Evolutionary conservation across 2,888 invertebrate genomes (phyloP).

Genomic region (Schizaphis graminum): DNA sequence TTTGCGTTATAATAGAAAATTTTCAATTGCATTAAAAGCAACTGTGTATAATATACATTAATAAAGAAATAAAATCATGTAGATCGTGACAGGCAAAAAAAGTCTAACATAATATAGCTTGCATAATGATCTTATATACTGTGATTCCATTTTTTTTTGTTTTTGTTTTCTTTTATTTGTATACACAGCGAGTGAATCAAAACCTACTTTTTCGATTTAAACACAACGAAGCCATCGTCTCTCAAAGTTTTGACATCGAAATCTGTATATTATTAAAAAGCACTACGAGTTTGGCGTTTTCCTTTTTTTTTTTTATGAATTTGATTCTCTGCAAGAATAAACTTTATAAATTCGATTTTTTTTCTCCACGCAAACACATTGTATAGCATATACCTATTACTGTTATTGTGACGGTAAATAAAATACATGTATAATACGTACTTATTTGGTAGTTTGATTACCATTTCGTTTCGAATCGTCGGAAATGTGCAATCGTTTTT

Average conservation of each 20-base stretch:
- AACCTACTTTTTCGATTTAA: conserved; percentile 31
- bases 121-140: background rate
- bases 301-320: background rate
- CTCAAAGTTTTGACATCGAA: conserved; percentile 40
- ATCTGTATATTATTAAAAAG: conserved; percentile 31
- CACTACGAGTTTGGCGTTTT: background rate
- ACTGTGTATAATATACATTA: background rate
- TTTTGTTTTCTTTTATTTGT: background rate
- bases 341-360: background rate
- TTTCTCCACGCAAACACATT: background rate
- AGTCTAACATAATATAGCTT: background rate
- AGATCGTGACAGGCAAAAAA: background rate
- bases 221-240: background rate
- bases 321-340: background rate
- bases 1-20: background rate
- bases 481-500: background rate
- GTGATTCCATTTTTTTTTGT: background rate
- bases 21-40: background rate
- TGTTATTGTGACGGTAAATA: background rate
- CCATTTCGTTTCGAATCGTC: background rate
- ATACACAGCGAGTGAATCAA: background rate
- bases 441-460: background rate
- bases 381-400: background rate
- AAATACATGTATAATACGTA: background rate
- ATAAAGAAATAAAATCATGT: background rate